phyloP scores from a whole-genome alignment of 2,113 vertebrate genomes.

The Numida meleagris region DNA sequence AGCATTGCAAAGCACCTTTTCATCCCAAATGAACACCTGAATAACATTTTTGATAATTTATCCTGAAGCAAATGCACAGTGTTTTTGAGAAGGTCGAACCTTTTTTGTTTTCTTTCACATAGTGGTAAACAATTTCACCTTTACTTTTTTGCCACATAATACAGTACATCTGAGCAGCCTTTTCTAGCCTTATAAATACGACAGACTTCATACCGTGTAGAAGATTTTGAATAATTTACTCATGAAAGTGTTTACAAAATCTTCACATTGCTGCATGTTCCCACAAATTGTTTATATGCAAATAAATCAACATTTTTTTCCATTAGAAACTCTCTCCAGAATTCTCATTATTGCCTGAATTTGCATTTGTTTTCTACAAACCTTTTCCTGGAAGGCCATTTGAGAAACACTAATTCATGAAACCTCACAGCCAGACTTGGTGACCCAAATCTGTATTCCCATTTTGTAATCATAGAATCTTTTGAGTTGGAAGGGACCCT shows the following conservation, averaged over 20 bases:
- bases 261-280: background rate
- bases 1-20: background rate
- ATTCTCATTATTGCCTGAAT: background rate
- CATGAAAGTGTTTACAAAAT: conserved; percentile 8
- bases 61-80: background rate
- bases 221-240: conserved; percentile 19
- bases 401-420: background rate
- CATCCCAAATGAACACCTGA: background rate
- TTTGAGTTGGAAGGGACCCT: too few species aligned
- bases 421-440: background rate
- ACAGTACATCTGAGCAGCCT: background rate
- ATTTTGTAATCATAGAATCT: background rate
- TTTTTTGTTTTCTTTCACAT: background rate
- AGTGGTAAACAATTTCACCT: background rate
- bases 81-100: background rate
- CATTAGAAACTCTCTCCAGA: background rate
- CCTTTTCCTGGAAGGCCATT: background rate
- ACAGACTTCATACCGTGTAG: background rate
- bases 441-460: background rate
- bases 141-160: background rate
- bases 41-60: conserved; percentile 12
- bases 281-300: conserved; percentile 5
- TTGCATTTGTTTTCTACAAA: conserved; percentile 18
- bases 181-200: background rate
- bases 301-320: background rate